Evolutionary conservation across 2,113 vertebrate species (phyloP).

Genomic region (Syngnathoides biaculeatus): DNA sequence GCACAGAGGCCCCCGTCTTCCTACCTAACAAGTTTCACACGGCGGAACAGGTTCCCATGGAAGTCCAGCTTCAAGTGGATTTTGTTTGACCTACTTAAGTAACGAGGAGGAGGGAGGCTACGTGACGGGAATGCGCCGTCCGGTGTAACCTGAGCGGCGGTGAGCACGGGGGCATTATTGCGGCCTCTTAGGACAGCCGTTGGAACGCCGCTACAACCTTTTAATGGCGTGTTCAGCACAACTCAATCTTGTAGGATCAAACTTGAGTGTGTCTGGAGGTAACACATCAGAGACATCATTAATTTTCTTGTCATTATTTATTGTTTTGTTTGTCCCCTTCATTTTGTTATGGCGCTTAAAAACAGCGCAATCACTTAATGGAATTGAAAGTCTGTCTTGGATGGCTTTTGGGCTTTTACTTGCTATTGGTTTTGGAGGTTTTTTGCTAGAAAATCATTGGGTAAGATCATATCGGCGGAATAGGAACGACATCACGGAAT

Average conservation of each 20-base stretch:
- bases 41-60: constrained; percentile 22
- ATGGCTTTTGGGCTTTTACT: neutral
- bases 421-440: neutral
- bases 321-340: neutral
- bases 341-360: neutral
- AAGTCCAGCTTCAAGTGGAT: constrained; percentile 32
- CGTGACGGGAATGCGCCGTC: constrained; percentile 19
- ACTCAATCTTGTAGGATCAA: neutral
- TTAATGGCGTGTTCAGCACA: constrained; percentile 13
- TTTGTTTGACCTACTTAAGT: constrained; percentile 35
- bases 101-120: constrained; percentile 29
- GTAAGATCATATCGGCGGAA: neutral
- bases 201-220: constrained; percentile 16
- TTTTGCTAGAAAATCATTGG: neutral
- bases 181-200: constrained; percentile 40
- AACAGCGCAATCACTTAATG: neutral
- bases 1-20: neutral
- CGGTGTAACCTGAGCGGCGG: constrained; percentile 29
- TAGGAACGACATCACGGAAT: neutral
- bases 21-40: constrained; percentile 21
- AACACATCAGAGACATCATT: neutral
- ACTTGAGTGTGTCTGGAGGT: neutral
- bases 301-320: neutral
- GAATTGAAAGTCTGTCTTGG: neutral
- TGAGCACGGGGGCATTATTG: constrained; percentile 13